Evolutionary conservation across 2,888 invertebrate species (phyloP).

Genomic region (Agrochola macilenta): DNA sequence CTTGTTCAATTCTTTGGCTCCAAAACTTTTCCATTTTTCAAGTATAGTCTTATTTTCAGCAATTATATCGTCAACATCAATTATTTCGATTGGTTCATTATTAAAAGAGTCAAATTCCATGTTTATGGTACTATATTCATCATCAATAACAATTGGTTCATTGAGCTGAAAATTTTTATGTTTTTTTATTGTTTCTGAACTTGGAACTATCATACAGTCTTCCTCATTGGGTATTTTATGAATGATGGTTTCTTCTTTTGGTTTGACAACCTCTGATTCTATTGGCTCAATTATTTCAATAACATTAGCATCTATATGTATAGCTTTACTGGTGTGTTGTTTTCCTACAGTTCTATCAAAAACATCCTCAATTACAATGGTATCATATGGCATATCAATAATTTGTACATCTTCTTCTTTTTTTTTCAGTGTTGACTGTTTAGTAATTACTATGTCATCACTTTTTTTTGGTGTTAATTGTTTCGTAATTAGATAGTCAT

Average conservation of each 20-base stretch:
- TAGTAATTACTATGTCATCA: not conserved
- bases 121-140: conserved; percentile 55
- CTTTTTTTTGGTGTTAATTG: not conserved
- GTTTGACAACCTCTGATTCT: not conserved
- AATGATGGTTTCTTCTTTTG: not conserved
- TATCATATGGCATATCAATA: conserved; percentile 65
- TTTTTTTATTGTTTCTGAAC: conserved; percentile 5
- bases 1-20: conserved; percentile 1
- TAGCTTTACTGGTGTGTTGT: not conserved
- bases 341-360: not conserved
- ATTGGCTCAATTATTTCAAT: conserved; percentile 29
- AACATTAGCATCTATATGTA: not conserved
- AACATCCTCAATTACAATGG: conserved; percentile 63
- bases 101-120: conserved; percentile 10
- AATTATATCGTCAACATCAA: conserved; percentile 75
- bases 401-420: conserved; percentile 50
- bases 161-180: not conserved
- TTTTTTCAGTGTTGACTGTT: not conserved
- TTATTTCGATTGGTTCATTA: conserved; percentile 59
- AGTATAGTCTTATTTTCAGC: conserved; percentile 71
- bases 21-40: conserved; percentile 37
- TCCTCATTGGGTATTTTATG: conserved; percentile 29
- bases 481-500: not conserved
- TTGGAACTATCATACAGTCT: conserved; percentile 48
- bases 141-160: conserved; percentile 60